Conservation (phyloP, 1,140 invertebrate genomes). For the Tetragnatha versicolor region DNA sequence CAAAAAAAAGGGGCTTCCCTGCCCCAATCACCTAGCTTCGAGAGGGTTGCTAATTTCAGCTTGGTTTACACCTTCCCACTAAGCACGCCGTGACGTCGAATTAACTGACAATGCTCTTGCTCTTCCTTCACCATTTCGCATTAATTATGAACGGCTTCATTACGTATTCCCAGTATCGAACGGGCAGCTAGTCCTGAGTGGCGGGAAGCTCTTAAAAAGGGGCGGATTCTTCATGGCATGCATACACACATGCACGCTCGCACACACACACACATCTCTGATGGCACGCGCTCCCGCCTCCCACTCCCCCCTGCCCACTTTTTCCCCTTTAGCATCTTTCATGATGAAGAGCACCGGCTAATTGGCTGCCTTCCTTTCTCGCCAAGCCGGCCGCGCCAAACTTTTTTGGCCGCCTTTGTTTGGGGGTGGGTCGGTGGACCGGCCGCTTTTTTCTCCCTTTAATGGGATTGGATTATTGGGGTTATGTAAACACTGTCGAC, state of each 20-base stretch:
- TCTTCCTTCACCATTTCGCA: slow-evolving; percentile 55
- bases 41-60: slow-evolving; percentile 55
- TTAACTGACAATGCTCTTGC: slow-evolving; percentile 54
- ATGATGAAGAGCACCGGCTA: slow-evolving; percentile 34
- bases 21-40: slow-evolving; percentile 38
- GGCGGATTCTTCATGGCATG: slow-evolving; percentile 51
- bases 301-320: slow-evolving; percentile 35
- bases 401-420: too few relatives aligned
- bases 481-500: too few relatives aligned
- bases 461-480: too few relatives aligned
- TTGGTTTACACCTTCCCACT: slow-evolving; percentile 54
- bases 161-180: slow-evolving; percentile 53
- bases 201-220: slow-evolving; percentile 56
- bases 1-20: slow-evolving; percentile 47
- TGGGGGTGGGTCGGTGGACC: too few relatives aligned
- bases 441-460: too few relatives aligned
- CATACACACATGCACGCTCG: slow-evolving; percentile 42
- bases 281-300: slow-evolving; percentile 47
- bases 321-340: slow-evolving; percentile 53
- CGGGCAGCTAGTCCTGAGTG: slow-evolving; percentile 50
- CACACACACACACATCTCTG: slow-evolving; percentile 46
- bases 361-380: slow-evolving; percentile 48
- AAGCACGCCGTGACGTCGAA: slow-evolving; percentile 53
- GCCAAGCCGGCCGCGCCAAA: slow-evolving; percentile 46
- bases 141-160: slow-evolving; percentile 57